Evolutionary conservation across 2,113 vertebrate species (phyloP), one percentile per base, ranked within the genome.

Genomic region (Pangasianodon hypophthalmus): DNA sequence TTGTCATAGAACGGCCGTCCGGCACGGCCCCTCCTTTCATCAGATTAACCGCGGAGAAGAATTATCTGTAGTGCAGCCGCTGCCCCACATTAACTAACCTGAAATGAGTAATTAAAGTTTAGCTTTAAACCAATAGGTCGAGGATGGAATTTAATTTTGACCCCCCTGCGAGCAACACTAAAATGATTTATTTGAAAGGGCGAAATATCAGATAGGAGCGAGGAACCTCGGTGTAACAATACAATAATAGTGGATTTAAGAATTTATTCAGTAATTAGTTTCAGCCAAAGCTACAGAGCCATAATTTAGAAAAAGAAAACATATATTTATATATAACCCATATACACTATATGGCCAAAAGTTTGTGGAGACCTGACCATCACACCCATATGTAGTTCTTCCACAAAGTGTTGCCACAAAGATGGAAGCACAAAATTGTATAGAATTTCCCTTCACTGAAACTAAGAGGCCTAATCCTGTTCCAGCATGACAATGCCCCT

Each of bases 31-130:
- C 44, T 62, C 90, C 54, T 37, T 87, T 54, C 85, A 44, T 81
- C 88, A 93, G 92, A 94, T 94, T 92, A 93, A 92, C 92, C 84
- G 60, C 90, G 91, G 90, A 92, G 92, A 88, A 89, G 91, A 93
- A 95, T 95, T 93, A 95, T 95, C 93, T 94, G 92, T 91, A 92
- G 91, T 93, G 82, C 88, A 85, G 92, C 77, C 83, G 83, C 91
- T 84, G 89, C 92, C 92, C 89, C 87, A 91, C 92, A 93, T 93
- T 94, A 94, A 93, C 92, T 88, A 92, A 92, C 91, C 94, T 92
- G 93, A 94, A 94, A 94, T 94, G 91, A 94, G 92, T 95, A 93
- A 95, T 96, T 95, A 94, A 95, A 94, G 94, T 91, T 93, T 90
- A 92, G 92, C 93, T 94, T 93, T 91, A 93, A 93, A 93, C 93